These are phyloP conservation scores for Litocranius walleri DNA, from an alignment of 2,113 vertebrate species.

Conservation along the genomic window DNA sequence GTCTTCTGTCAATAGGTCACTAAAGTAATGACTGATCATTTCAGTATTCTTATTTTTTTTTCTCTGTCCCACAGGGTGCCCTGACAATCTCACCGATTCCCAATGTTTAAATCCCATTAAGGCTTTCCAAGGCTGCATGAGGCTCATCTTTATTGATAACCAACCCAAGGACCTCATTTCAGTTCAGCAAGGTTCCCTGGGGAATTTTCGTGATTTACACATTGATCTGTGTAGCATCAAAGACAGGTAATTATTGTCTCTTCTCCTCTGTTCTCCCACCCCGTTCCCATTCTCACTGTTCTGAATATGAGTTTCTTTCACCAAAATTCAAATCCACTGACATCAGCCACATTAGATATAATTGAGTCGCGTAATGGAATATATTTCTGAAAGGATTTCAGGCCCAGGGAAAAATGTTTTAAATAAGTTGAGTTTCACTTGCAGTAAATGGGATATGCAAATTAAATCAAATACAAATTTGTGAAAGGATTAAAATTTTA, in stretches of 20 bases:
- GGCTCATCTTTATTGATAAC: constrained; percentile 94
- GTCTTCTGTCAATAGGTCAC: constrained; percentile 69
- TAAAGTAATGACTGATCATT: constrained; percentile 76
- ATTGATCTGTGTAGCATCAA: constrained; percentile 96
- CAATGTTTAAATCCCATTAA: constrained; percentile 87
- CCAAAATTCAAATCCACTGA: constrained; percentile 73
- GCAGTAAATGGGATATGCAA: constrained; percentile 80
- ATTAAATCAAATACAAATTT: constrained; percentile 81
- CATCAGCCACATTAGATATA: constrained; percentile 79
- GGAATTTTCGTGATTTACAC: constrained; percentile 93
- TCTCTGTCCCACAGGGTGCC: constrained; percentile 88
- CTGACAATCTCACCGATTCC: constrained; percentile 79
- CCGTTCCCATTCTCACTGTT: constrained; percentile 66
- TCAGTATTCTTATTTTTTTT: constrained; percentile 74
- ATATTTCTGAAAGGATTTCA: constrained; percentile 74
- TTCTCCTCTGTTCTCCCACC: constrained; percentile 59
- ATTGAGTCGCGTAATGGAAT: constrained; percentile 79
- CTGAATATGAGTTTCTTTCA: constrained; percentile 77
- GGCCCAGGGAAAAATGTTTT: constrained; percentile 76
- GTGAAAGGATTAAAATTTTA: constrained; percentile 79
- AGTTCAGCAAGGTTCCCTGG: constrained; percentile 93
- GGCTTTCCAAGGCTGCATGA: constrained; percentile 96
- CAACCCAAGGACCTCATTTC: constrained; percentile 92
- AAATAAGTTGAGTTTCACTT: constrained; percentile 78
- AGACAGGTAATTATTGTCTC: constrained; percentile 92